A percentile compares a stretch with the other conserved stretches of the same genome.
phyloP scores from a whole-genome alignment of 1,140 invertebrate genomes.

The Mamestra configurata region DNA sequence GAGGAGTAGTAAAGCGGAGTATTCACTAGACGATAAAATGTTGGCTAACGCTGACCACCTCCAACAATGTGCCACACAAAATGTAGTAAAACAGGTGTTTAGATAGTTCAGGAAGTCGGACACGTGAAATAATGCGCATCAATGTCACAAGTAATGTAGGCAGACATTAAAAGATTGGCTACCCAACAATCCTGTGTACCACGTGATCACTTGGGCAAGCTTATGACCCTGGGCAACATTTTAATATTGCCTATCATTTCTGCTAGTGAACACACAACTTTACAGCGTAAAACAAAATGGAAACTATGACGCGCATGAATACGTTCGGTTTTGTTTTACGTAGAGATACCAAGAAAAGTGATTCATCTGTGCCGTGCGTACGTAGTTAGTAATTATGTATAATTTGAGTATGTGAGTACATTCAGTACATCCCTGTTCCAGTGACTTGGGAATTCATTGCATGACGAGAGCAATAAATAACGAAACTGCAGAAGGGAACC shows the following conservation, averaged over 20 bases:
- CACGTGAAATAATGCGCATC: not conserved
- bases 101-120: not conserved
- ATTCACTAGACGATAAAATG: slow-evolving; percentile 24
- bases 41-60: not conserved
- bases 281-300: slow-evolving; percentile 5
- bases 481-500: not conserved
- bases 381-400: slow-evolving; percentile 2
- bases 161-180: not conserved
- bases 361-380: slow-evolving; percentile 5
- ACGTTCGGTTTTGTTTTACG: slow-evolving; percentile 37
- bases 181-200: not conserved
- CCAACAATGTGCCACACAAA: not conserved
- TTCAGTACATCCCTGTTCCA: not conserved
- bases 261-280: slow-evolving; percentile 16
- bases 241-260: not conserved
- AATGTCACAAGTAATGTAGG: not conserved
- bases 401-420: not conserved
- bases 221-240: not conserved
- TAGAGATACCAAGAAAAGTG: not conserved
- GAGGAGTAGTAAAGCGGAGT: not conserved
- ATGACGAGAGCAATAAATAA: slow-evolving; percentile 1
- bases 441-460: not conserved
- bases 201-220: not conserved
- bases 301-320: not conserved
- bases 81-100: slow-evolving; percentile 3